Evolutionary conservation across 2,888 invertebrate genomes (phyloP).

Genomic region (Icerya purchasi): DNA sequence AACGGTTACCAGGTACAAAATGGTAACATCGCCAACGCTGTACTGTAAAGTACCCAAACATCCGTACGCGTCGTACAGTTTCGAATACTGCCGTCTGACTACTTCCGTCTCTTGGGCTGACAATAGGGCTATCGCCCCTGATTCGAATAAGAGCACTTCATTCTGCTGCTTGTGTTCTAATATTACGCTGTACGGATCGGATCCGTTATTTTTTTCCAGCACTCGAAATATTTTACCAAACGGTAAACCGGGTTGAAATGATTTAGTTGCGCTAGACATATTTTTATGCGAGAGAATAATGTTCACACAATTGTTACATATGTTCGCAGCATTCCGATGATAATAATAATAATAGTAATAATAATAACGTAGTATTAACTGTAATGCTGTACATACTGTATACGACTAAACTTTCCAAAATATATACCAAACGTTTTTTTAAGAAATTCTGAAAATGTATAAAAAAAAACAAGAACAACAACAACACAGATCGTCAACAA

Average conservation of each 20-base stretch:
- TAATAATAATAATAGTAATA: too few species aligned
- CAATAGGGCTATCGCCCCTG: conserved; percentile 69
- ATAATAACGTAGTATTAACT: too few species aligned
- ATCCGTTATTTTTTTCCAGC: conserved; percentile 65
- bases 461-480: too few species aligned
- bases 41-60: conserved; percentile 82
- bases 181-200: conserved; percentile 71
- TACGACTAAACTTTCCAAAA: too few species aligned
- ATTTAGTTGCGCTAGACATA: neutral
- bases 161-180: conserved; percentile 72
- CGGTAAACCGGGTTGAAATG: neutral
- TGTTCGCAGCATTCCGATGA: too few species aligned
- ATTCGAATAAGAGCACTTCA: conserved; percentile 74
- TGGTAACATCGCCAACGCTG: conserved; percentile 57
- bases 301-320: too few species aligned
- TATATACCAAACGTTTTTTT: too few species aligned
- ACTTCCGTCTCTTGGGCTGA: conserved; percentile 72
- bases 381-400: too few species aligned
- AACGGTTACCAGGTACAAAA: conserved; percentile 75
- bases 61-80: conserved; percentile 85
- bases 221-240: conserved; percentile 81
- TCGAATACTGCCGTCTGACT: conserved; percentile 69
- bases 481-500: too few species aligned
- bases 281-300: too few species aligned
- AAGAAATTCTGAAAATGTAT: too few species aligned